Base-by-base conservation (phyloP, 92 coral and sea anemone species). In the Porites rus region DNA sequence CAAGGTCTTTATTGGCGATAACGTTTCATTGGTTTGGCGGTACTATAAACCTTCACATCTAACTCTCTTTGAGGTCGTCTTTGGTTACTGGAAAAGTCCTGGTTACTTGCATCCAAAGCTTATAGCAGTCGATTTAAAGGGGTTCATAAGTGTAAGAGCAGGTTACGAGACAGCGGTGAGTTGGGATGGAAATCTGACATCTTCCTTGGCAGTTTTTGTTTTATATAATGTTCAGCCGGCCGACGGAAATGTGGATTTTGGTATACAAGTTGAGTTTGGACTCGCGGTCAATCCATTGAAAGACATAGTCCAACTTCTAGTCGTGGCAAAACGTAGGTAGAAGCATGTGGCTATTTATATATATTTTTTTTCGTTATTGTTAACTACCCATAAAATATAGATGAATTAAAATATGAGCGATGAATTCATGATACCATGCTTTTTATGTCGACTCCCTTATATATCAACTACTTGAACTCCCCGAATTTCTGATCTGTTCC, bases 131-230 rank as follows among this genome's bases (percentile, higher is more conserved):
- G 74, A 60, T 20, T n/a, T 61, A n/a, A 62, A 6, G 3, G 79
- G 69, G 28, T 8, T 59, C 20, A 10, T 70, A 12, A 2, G 8
- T 0, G 69, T 72, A 21, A 72, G 60, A 61, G 7, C 22, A 25
- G 70, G 71, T 1, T 71, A 71, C 31, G 79, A 82, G 19, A 20
- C 69, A 12, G 43, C 43, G 5, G 46, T 82, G 14, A n/a, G 79
- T 46, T 84, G 88, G 88, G 81, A 81, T 16, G 88, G 88, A 51
- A 84, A 84, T 18, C 28, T 84, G 65, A 62, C 88, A 21, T 6
- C 66, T 52, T 73, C 63, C 6, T 10, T 62, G 4, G 88, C 88
- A 21, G 74, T 72, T 73, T 84, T 84, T 52, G 74, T 65, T 50
- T 58, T 84, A 58, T 18, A 84, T 28, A 50, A 64, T 25, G 88